Conservation (phyloP, 2,113 vertebrate genomes). For the Phaetusa simplex region DNA sequence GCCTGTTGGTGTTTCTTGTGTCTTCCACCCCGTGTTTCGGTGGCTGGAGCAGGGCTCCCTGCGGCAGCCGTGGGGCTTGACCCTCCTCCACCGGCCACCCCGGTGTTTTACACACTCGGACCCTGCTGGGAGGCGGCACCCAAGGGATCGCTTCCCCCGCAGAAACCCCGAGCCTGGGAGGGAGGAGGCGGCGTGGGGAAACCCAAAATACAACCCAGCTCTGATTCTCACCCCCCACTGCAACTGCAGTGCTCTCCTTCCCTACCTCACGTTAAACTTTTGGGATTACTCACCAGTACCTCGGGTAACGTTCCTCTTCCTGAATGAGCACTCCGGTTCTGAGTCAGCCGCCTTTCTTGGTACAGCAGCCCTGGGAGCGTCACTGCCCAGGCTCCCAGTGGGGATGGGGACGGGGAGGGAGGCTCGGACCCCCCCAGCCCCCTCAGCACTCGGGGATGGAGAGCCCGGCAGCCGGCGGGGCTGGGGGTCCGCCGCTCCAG, state of each 20-base stretch:
- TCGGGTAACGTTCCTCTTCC: neutral
- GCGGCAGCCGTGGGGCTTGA: neutral
- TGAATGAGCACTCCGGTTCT: conserved; percentile 10
- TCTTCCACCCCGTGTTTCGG: neutral
- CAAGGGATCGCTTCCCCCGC: accelerated
- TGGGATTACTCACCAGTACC: conserved; percentile 47
- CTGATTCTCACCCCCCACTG: neutral
- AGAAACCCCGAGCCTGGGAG: neutral
- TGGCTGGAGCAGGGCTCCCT: neutral
- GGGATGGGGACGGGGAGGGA: neutral
- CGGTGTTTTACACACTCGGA: neutral
- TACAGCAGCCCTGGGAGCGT: neutral
- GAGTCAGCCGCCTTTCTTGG: conserved; percentile 3
- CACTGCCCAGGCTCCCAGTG: neutral
- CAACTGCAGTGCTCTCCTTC: neutral
- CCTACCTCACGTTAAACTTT: neutral
- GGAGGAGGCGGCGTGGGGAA: neutral
- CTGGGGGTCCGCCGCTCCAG: neutral
- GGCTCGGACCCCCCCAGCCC: neutral
- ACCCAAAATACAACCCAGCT: neutral
- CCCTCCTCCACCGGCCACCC: accelerated
- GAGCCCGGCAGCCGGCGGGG: neutral
- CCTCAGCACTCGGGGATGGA: neutral
- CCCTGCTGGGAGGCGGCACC: neutral
- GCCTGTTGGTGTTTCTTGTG: neutral